Evolutionary conservation across 2,797 vertebrate species (phyloP).

Genomic region (Jordanella pulchra): DNA sequence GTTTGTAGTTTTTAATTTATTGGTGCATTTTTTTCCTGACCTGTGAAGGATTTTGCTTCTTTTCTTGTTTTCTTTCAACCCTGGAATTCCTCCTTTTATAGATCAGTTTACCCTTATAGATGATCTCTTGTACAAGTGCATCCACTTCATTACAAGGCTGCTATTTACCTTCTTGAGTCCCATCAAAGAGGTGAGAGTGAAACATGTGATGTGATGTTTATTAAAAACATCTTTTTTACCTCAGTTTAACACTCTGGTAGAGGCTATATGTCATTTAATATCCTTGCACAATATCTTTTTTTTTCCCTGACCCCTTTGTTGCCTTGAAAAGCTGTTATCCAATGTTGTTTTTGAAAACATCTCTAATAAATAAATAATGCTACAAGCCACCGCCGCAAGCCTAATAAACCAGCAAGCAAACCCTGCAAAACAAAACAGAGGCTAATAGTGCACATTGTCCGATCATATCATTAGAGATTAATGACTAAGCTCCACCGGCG

Average conservation of each 20-base stretch:
- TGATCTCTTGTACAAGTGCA: too few relatives aligned
- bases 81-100: not conserved
- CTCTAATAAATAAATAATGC: constrained; percentile 40
- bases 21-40: not conserved
- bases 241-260: not conserved
- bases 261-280: not conserved
- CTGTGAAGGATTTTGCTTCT: not conserved
- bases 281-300: not conserved
- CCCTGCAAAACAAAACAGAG: constrained; percentile 7
- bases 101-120: too few relatives aligned
- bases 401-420: constrained; percentile 18
- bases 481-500: not conserved
- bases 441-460: constrained; percentile 27
- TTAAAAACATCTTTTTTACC: too few relatives aligned
- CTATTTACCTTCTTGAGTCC: not conserved
- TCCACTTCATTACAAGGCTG: not conserved
- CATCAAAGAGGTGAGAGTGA: not conserved
- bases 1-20: too few relatives aligned
- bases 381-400: constrained; percentile 18
- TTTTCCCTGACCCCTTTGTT: not conserved
- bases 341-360: constrained; percentile 9
- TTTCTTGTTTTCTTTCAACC: not conserved
- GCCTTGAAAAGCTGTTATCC: constrained; percentile 13
- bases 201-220: not conserved
- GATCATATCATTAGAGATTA: constrained; percentile 22